Conservation (phyloP, 2,797 vertebrate species). For the Arctocebus calabarensis region DNA sequence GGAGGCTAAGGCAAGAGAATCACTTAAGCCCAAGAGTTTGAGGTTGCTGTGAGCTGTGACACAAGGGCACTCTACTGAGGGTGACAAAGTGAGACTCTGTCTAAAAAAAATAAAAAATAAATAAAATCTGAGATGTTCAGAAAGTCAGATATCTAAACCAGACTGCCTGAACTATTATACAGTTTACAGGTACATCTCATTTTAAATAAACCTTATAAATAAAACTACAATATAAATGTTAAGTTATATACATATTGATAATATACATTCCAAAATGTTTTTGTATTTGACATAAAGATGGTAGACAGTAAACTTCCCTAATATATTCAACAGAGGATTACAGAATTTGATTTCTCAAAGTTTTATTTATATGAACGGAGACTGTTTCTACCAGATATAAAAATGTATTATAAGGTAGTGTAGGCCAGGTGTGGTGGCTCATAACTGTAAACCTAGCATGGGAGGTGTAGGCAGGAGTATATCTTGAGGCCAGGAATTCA, state of each 20-base stretch:
- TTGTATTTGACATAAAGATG: constrained; percentile 2
- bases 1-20: no score
- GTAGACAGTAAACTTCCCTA: background rate
- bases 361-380: constrained; percentile 6
- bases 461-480: no score
- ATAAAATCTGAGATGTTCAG: background rate
- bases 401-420: constrained; percentile 1
- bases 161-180: background rate
- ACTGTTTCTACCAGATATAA: constrained; percentile 14
- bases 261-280: background rate
- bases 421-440: no score
- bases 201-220: constrained; percentile 43
- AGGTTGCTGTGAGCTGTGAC: no score
- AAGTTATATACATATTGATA: background rate
- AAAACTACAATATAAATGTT: constrained; percentile 3
- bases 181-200: background rate
- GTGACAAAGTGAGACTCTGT: no score
- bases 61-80: no score
- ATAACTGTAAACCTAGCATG: no score
- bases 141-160: background rate
- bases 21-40: no score
- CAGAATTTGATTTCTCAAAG: background rate
- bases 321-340: background rate
- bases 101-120: background rate
- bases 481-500: no score